Evolutionary conservation across 2,888 invertebrate species (phyloP), one percentile per base, ranked within the genome.

Genomic region (Epinotia nisella): DNA sequence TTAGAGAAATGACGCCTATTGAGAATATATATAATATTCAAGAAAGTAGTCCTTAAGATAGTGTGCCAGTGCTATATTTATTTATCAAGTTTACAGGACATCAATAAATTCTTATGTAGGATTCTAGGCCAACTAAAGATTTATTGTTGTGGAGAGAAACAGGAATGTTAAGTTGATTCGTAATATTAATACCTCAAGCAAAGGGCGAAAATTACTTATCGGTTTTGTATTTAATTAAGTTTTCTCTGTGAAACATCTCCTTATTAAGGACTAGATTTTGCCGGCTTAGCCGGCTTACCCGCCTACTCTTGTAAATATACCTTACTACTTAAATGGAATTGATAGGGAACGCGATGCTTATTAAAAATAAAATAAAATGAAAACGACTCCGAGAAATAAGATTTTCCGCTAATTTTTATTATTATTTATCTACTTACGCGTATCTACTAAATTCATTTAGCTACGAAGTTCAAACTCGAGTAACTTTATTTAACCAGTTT

Each of bases 71-170:
- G 61, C 67, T 59, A 59, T 61, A 58, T n/a, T n/a, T 24, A 24
- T 67, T 60, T 66, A 53, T 66, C 60, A 53, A 13, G 19, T 39
- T 60, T 60, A 45, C 11, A 13, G 60, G 53, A 39, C 51, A 24
- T 29, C 35, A 45, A 71, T 71, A 67, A 67, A 71, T 67, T 45
- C 35, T 55, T 41, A 59, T 53, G 60, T 53, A 11, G 60, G 45
- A 56, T 61, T 71, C 67, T 66, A 71, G 60, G 67, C 49, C 66
- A 66, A 67, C 21, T 61, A 55, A 53, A 64, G 58, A 71, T 71
- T 71, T 71, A 71, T 66, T 21, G 59, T 29, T n/a, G 59, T 65
- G 66, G 60, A 61, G 66, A 56, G 61, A 60, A 71, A 66, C 71
- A 67, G 55, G 45, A 55, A 55, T 51, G 53, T 29, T 53, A 53